Base-by-base conservation (phyloP, 2,797 vertebrate species). In the Atherinosoma microstoma region DNA sequence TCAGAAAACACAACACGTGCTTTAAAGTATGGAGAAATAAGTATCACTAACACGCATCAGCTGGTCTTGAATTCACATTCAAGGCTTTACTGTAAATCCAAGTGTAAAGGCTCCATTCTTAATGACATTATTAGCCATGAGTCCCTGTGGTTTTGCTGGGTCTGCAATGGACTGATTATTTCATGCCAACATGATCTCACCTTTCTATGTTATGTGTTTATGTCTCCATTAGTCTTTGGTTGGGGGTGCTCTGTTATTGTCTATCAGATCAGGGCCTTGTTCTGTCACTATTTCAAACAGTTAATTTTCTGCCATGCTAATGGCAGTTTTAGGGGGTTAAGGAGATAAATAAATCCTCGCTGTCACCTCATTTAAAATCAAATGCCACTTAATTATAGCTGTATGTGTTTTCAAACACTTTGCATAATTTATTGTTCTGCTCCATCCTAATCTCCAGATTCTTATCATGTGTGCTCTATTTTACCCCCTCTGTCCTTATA, bases 331-430 rank as follows among this genome's bases (percentile, higher is more conserved):
- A 80, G 78, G 83, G 88, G 90, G 89, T 93, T 93, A 92, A 87
- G 86, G 83, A 93, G 94, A 94, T 93, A 94, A 94, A 94, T 92
- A 94, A 93, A 92, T 92, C 90, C 89, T 91, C 30, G 66, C 91
- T 89, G 89, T 94, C 89, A 88, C 85, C 91, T 94, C 90, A 92
- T 95, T 95, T 94, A 91, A 94, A 94, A 94, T 95, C 92, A 95
- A 94, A 95, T 93, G 92, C 87, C 93, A 94, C 90, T 93, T 94
- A 95, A 95, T 95, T 95, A 95, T 82, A 87, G 89, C 93, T 91
- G 91, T 93, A 91, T 91, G 92, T 94, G 92, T 95, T 95, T 95
- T 94, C 94, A 95, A 94, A 95, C 92, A 94, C 90, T 94, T 92
- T 93, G 92, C 91, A 93, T 94, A 94, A 95, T 95, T 94, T 94